Conservation (phyloP, 2,113 vertebrate genomes). For the Chloroceryle aenea region DNA sequence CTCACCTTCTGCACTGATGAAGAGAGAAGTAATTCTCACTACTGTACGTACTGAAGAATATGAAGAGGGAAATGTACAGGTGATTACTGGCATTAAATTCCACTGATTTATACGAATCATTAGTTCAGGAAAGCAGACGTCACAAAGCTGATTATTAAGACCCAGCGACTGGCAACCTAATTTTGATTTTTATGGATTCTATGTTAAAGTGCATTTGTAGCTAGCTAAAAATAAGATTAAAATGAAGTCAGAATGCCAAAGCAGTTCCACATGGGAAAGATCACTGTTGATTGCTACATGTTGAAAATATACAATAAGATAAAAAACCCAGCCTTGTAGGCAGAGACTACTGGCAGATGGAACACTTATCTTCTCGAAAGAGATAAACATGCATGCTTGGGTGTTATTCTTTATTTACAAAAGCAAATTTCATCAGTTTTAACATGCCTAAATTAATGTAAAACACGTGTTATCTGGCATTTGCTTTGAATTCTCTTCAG, state of each 20-base stretch:
- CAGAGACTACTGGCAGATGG: slow-evolving; percentile 36
- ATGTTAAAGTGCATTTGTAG: background rate
- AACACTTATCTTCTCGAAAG: slow-evolving; percentile 64
- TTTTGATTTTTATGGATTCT: slow-evolving; percentile 67
- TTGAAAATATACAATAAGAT: slow-evolving; percentile 38
- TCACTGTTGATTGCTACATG: background rate
- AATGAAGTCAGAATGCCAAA: slow-evolving; percentile 30
- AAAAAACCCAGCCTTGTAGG: background rate
- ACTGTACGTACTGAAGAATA: background rate
- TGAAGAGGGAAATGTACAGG: slow-evolving; percentile 39
- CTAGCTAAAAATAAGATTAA: slow-evolving; percentile 26
- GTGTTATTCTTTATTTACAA: slow-evolving; percentile 68
- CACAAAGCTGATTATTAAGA: slow-evolving; percentile 38
- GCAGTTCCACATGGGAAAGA: slow-evolving; percentile 32
- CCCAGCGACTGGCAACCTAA: background rate
- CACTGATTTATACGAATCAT: slow-evolving; percentile 66
- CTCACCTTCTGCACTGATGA: background rate
- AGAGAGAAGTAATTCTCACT: slow-evolving; percentile 43
- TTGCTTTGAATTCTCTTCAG: slow-evolving; percentile 18
- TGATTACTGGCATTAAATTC: slow-evolving; percentile 62
- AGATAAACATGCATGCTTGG: slow-evolving; percentile 54
- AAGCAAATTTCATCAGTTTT: slow-evolving; percentile 67
- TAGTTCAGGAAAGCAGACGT: slow-evolving; percentile 58
- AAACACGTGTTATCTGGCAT: slow-evolving; percentile 49
- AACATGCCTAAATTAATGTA: slow-evolving; percentile 53